Evolutionary conservation across 2,113 vertebrate species (phyloP).

Genomic region (Otolemur garnettii): DNA sequence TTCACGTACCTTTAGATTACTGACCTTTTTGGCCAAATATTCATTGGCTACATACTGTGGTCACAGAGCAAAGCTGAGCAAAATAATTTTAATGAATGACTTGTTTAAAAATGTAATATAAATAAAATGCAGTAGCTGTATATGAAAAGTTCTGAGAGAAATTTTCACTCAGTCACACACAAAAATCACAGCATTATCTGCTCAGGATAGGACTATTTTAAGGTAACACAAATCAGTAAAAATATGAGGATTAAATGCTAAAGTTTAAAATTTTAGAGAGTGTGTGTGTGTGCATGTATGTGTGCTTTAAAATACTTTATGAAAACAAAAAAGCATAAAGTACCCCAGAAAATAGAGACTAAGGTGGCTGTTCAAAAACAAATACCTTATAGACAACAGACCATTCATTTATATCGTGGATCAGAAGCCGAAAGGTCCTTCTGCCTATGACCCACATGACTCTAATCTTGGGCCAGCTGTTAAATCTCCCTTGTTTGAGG

Average conservation of each 20-base stretch:
- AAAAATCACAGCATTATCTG: slow-evolving; percentile 10
- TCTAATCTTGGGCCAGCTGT: not conserved
- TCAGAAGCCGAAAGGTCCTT: not conserved
- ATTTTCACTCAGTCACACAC: not conserved
- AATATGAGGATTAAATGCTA: not conserved
- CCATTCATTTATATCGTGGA: not conserved
- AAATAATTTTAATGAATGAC: slow-evolving; percentile 18
- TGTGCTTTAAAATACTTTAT: not conserved
- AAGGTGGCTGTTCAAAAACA: not conserved
- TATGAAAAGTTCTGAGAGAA: not conserved
- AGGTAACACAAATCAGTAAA: not conserved
- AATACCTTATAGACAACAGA: not conserved
- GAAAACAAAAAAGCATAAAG: not conserved
- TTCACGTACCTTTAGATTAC: not conserved
- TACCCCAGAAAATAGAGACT: not conserved
- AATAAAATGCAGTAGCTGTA: not conserved
- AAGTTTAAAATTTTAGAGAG: not conserved
- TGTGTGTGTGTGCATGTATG: not conserved
- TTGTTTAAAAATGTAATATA: slow-evolving; percentile 16
- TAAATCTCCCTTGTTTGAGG: not conserved
- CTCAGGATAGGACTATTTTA: not conserved
- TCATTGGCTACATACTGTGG: not conserved
- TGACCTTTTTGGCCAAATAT: not conserved
- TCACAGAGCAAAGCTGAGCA: not conserved
- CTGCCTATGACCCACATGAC: not conserved